Base-by-base conservation (phyloP, 2,113 vertebrate species). In the Oreochromis spilurus region DNA sequence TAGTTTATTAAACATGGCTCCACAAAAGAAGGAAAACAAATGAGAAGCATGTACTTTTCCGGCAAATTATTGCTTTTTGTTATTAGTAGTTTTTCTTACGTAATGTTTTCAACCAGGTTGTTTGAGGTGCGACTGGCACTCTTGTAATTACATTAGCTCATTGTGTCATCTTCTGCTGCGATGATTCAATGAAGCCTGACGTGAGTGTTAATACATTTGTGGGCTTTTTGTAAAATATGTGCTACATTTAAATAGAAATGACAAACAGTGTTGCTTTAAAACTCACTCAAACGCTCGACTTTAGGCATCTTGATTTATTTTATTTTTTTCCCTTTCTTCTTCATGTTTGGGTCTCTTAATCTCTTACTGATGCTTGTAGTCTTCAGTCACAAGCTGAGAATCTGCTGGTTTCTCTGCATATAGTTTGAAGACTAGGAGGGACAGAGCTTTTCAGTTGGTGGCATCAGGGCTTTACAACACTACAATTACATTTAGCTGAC, bases 361-460 rank as follows among this genome's bases (percentile, higher is more conserved):
- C 45, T 48, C 0, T 26, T 72, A 72, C 40, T 26, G 21, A 26
- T 2, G 2, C 62, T 40, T 40, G 60, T 36, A 4, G 60, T 65
- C 31, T 65, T 65, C 9, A 1, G 17, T 36, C 60, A 7, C 60
- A 65, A 36, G 17, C 0, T n/a, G 9, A 36, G 60, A 10, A 65
- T 36, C 31, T 65, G 60, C 31, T 65, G 17, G 9, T 62, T 62
- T 34, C 36, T 36, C 29, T 34, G 17, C 58, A 36, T 36, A 62
- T 12, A 62, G 1, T 19, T 19, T 62, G 29, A 62, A 62, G 58
- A 62, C 31, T 11, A n/a, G 58, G 2, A 36, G 17, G 17, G 60
- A 36, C 60, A 12, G 17, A 65, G 60, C 60, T 7, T 65, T 0
- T 65, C 31, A 65, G 9, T 36, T n/a, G 0, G 17, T 0, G 60